These are phyloP conservation scores for Tonatia bakeri DNA, from an alignment of 2,113 vertebrate species.

Conservation along the genomic window DNA sequence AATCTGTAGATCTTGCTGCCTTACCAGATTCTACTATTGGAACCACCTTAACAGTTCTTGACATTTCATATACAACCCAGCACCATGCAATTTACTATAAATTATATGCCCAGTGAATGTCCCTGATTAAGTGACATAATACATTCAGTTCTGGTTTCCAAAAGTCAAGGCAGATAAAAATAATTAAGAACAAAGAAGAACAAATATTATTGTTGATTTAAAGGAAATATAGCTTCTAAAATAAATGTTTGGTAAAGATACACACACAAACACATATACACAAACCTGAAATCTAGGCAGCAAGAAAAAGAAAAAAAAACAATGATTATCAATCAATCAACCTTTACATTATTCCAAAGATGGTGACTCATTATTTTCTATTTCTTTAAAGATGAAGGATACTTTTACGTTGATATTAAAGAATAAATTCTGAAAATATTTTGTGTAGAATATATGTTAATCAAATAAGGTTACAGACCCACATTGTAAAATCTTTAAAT, in stretches of 20 bases:
- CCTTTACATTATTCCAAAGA: background rate
- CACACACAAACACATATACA: background rate
- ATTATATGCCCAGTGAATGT: background rate
- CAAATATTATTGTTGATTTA: background rate
- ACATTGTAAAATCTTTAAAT: background rate
- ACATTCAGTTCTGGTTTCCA: background rate
- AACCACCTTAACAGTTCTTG: background rate
- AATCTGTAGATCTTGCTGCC: background rate
- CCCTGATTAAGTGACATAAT: background rate
- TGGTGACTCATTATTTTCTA: background rate
- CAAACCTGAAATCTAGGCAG: background rate
- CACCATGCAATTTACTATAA: background rate
- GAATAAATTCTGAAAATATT: background rate
- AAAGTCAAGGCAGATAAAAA: slow-evolving; percentile 3
- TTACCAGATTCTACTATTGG: background rate
- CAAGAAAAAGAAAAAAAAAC: background rate
- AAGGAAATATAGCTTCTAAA: background rate
- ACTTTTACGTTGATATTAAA: background rate
- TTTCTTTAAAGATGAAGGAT: background rate
- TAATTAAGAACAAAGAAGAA: background rate
- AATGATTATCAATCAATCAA: background rate
- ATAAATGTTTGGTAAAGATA: background rate
- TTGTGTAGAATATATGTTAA: background rate
- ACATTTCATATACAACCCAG: background rate
- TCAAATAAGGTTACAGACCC: background rate